phyloP scores from a whole-genome alignment of 1,140 invertebrate genomes.

The Bathynomus jamesi region DNA sequence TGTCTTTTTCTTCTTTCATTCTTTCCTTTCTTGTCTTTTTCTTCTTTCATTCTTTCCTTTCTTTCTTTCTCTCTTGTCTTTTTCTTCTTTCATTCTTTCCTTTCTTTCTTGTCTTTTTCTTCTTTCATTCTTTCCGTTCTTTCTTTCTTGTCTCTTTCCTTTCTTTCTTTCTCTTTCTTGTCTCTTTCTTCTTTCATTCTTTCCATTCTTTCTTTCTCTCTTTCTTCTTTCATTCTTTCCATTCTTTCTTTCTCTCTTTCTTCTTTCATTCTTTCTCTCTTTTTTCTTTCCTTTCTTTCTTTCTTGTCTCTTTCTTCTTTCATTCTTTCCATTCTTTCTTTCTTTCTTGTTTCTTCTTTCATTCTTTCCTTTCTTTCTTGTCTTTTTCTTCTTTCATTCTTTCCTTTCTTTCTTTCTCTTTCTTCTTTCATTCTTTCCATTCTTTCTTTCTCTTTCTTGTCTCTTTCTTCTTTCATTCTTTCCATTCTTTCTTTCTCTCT shows the following conservation, averaged over 20 bases:
- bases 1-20: not conserved
- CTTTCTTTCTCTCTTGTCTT: not conserved
- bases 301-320: not conserved
- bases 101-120: not conserved
- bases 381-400: not conserved
- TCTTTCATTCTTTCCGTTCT: not conserved
- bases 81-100: not conserved
- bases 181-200: not conserved
- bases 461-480: too few species aligned
- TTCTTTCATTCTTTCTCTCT: too few species aligned
- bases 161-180: constrained; percentile 6
- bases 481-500: too few species aligned
- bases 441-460: too few species aligned
- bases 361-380: not conserved
- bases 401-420: not conserved
- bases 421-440: not conserved
- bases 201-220: not conserved
- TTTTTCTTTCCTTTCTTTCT: not conserved
- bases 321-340: too few species aligned
- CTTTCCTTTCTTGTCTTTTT: not conserved
- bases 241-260: not conserved
- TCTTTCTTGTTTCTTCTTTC: too few species aligned
- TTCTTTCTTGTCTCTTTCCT: not conserved
- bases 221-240: not conserved
- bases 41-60: not conserved